Evolutionary conservation across 2,888 invertebrate genomes (phyloP), one percentile per base, ranked within the genome.

Genomic region (Augochlorella aurata): DNA sequence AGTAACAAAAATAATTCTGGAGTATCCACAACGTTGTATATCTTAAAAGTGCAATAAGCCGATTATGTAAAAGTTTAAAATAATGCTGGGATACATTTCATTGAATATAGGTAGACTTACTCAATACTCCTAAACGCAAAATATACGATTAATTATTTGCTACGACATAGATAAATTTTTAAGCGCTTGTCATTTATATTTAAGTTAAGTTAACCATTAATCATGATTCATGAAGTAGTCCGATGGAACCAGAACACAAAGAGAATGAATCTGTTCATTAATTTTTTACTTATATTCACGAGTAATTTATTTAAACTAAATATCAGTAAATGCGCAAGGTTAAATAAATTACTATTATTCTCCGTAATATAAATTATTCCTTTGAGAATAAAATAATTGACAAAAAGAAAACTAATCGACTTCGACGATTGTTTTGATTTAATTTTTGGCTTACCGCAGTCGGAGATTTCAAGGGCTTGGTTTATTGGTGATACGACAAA

Each of bases 361-460:
- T 0, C 0, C 7, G 45, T 24, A 21, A 49, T 8, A n/a, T 1
- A 52, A 38, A 52, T 9, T 24, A 24, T 63, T 38, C 18, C 29
- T 38, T 16, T 16, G 63, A 63, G 10, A 54, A 44, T 21, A 16
- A 54, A 21, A 21, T 50, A 49, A 38, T 54, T n/a, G 16, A 52
- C 21, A 24, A 45, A 45, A 18, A 54, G 7, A 47, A 14, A 65
- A 52, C 63, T 49, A 10, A 45, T 58, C 58, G 1, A 44, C 54
- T 54, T 50, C 1, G 14, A 14, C 5, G 24, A 50, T 66, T 67
- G 5, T 10, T 65, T 44, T 0, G 0, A 65, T 44, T 7, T 10
- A 44, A 49, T 38, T 52, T 7, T 3, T 16, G 49, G 68, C 83
- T 83, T 74, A 83, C 83, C 83, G 24, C 83, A 83, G 68, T 83